Evolutionary conservation across 2,888 invertebrate genomes (phyloP).

Genomic region (Hemithea aestivaria): DNA sequence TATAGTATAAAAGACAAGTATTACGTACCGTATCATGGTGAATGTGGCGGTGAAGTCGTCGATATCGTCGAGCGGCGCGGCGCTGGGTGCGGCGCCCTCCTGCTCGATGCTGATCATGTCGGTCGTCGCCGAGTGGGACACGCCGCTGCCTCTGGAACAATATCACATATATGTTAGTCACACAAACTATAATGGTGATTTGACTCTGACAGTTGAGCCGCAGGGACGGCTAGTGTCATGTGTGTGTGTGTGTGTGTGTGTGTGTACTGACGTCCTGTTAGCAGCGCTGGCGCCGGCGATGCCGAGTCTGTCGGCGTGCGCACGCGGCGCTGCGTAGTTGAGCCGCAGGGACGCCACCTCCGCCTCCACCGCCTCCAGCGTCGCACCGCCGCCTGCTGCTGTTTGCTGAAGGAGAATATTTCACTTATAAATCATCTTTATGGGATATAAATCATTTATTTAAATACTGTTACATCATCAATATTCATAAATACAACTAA

Average conservation of each 20-base stretch:
- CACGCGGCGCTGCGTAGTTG: conserved; percentile 89
- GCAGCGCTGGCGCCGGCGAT: conserved; percentile 84
- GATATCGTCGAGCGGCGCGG: conserved; percentile 53
- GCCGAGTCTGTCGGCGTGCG: conserved; percentile 87
- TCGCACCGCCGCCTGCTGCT: conserved; percentile 37
- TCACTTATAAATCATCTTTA: too few species aligned
- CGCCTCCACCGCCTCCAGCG: conserved; percentile 76
- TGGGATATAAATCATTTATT: too few species aligned
- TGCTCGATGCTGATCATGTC: conserved; percentile 97
- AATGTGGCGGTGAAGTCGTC: conserved; percentile 75
- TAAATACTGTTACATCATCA: too few species aligned
- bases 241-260: too few species aligned
- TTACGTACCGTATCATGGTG: conserved; percentile 79
- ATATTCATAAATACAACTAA: too few species aligned
- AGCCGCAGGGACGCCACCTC: conserved; percentile 85
- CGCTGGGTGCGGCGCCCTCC: conserved; percentile 72
- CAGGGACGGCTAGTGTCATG: too few species aligned
- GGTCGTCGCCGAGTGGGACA: conserved; percentile 85
- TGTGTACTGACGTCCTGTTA: conserved; percentile 28
- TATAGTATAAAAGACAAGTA: too few species aligned
- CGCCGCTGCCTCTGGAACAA: conserved; percentile 47
- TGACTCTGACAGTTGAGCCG: too few species aligned
- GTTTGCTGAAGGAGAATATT: too few species aligned
- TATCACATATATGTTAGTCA: too few species aligned
- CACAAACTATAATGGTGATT: too few species aligned